Percentiles rank a stretch among this genome's conserved stretches.
Conservation (phyloP, 2,888 invertebrate genomes). For the Aspidiotus rigidus region DNA sequence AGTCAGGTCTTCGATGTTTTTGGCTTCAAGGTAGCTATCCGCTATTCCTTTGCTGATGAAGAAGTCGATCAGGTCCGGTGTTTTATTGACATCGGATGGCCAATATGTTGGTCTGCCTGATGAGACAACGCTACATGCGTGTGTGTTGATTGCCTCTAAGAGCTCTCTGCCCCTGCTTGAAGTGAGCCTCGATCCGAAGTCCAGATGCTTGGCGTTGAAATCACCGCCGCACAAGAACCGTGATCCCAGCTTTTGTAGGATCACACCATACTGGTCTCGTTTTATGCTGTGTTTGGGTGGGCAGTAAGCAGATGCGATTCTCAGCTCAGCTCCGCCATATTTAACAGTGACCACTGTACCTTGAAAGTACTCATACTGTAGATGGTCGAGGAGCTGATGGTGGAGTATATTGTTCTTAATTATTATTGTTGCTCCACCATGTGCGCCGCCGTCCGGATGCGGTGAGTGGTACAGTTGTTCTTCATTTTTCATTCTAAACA, state of each 20-base stretch:
- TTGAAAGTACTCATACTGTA: background rate
- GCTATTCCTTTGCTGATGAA: background rate
- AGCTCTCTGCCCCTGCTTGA: background rate
- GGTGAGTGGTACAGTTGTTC: background rate
- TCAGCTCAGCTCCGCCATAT: background rate
- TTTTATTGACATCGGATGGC: background rate
- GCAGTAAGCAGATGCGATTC: background rate
- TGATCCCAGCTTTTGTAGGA: background rate
- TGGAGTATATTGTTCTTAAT: background rate
- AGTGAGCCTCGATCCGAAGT: background rate
- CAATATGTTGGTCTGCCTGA: background rate
- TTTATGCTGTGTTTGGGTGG: background rate
- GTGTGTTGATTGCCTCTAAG: background rate
- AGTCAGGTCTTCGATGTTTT: background rate
- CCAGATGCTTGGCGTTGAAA: background rate
- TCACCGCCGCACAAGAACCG: background rate
- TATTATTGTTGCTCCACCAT: background rate
- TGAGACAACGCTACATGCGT: conserved; percentile 1
- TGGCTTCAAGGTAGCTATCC: background rate
- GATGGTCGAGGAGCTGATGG: no score
- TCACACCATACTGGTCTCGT: background rate
- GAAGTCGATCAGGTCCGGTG: background rate
- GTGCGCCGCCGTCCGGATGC: background rate
- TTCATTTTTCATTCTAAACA: no score
- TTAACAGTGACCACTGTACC: background rate